Percentiles rank a stretch among this genome's conserved stretches.
These are phyloP conservation scores for Sphaerophoria taeniata DNA, from an alignment of 2,888 invertebrate species.

Conservation along the genomic window DNA sequence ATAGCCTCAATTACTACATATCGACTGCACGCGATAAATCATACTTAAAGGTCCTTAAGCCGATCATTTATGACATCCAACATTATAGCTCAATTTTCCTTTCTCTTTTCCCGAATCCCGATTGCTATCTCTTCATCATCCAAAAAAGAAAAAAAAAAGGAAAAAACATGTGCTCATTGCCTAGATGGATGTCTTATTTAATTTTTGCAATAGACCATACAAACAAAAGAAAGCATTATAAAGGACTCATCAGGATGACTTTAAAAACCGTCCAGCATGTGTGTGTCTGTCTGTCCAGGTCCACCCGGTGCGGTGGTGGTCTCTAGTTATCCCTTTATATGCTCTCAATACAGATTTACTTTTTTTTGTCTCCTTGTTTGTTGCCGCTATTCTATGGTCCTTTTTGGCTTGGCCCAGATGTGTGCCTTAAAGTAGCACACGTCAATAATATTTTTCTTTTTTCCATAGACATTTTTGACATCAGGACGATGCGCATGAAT, in stretches of 20 bases:
- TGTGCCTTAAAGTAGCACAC: slow-evolving; percentile 67
- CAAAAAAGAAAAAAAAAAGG: not conserved
- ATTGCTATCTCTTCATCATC: not conserved
- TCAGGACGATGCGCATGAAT: slow-evolving; percentile 66
- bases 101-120: not conserved
- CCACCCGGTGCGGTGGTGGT: slow-evolving; percentile 66
- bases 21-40: slow-evolving; percentile 49
- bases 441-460: slow-evolving; percentile 60
- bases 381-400: not conserved
- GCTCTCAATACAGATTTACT: slow-evolving; percentile 35
- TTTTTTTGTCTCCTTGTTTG: slow-evolving; percentile 22
- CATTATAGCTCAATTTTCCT: slow-evolving; percentile 44
- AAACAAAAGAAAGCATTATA: slow-evolving; percentile 7
- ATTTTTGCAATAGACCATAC: slow-evolving; percentile 51
- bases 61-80: slow-evolving; percentile 68
- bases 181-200: slow-evolving; percentile 56
- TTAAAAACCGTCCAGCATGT: slow-evolving; percentile 64
- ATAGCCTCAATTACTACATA: slow-evolving; percentile 24
- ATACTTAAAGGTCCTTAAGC: slow-evolving; percentile 67
- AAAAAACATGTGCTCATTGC: slow-evolving; percentile 17
- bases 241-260: slow-evolving; percentile 32
- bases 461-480: slow-evolving; percentile 26
- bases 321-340: slow-evolving; percentile 58
- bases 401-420: slow-evolving; percentile 41
- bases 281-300: not conserved